These are phyloP conservation scores for Tipula vernalis DNA, from an alignment of 2,888 invertebrate genomes.

Conservation along the genomic window DNA sequence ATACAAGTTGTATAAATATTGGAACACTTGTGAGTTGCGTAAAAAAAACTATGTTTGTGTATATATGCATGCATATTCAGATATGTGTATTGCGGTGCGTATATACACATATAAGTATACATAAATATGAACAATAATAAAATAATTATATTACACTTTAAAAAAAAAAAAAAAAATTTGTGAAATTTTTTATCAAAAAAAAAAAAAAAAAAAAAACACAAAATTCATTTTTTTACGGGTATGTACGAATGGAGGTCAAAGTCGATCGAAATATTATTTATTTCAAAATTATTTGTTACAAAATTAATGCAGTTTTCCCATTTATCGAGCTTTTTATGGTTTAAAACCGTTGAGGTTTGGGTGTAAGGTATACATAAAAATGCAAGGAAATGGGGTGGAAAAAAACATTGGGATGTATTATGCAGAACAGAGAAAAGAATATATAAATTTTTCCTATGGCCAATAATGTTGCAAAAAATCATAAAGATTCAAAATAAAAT, in stretches of 20 bases:
- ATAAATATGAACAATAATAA: background rate
- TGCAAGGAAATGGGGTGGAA: background rate
- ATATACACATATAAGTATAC: background rate
- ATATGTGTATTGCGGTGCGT: background rate
- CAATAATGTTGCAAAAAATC: too few species aligned
- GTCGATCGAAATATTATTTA: background rate
- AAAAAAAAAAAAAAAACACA: background rate
- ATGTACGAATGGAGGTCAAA: background rate
- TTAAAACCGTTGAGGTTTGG: background rate
- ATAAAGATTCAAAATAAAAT: too few species aligned
- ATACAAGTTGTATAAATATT: background rate
- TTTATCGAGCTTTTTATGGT: background rate
- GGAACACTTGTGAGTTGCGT: conserved; percentile 10
- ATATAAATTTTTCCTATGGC: too few species aligned
- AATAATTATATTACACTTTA: background rate
- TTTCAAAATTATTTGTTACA: background rate
- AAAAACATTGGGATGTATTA: background rate
- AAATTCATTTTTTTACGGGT: background rate
- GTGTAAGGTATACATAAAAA: background rate
- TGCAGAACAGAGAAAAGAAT: background rate
- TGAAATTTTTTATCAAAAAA: background rate
- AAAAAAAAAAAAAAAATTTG: background rate
- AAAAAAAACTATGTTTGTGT: conserved; percentile 7
- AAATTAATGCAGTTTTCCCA: background rate
- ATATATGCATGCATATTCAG: background rate